phyloP scores from a whole-genome alignment of 2,113 vertebrate genomes.

The Ageneiosus marmoratus region DNA sequence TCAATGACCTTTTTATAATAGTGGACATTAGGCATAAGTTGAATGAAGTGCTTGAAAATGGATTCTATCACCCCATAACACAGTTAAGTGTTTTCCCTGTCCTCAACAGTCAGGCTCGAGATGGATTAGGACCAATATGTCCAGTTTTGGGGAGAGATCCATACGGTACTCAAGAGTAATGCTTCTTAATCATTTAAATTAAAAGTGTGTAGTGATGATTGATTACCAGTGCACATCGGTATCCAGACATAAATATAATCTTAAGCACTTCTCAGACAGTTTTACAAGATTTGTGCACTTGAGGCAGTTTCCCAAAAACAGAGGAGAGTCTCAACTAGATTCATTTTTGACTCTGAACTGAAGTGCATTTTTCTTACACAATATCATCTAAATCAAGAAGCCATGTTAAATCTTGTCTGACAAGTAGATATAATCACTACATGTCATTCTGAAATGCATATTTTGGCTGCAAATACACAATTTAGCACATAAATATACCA shows the following conservation, averaged over 20 bases:
- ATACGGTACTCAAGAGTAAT: background rate
- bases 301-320: background rate
- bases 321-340: background rate
- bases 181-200: background rate
- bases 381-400: background rate
- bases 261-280: background rate
- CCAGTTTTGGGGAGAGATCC: background rate
- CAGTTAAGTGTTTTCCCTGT: background rate
- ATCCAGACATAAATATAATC: background rate
- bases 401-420: background rate
- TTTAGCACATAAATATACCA: background rate
- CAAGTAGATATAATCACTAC: background rate
- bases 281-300: background rate
- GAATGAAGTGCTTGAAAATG: background rate
- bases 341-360: background rate
- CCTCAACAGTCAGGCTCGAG: background rate
- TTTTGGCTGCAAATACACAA: background rate
- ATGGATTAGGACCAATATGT: background rate
- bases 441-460: background rate
- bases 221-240: background rate
- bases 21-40: background rate
- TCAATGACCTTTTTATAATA: slow-evolving; percentile 7
- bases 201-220: background rate
- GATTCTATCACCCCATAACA: background rate
- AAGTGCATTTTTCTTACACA: background rate